Base-by-base conservation (phyloP, 2,113 vertebrate species). In the Etheostoma cragini region DNA sequence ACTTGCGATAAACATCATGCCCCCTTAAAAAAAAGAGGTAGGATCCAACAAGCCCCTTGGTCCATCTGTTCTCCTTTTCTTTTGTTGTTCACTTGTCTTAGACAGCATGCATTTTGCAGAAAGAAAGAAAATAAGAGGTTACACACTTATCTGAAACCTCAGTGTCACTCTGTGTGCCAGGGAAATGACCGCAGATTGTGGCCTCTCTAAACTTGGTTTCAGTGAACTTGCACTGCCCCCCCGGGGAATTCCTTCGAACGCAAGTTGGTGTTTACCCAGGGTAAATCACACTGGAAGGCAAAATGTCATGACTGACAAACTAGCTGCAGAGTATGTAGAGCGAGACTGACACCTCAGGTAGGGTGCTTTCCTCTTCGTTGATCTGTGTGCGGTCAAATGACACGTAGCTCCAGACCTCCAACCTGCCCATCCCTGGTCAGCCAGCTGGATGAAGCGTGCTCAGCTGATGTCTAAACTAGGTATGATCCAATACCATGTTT, bases 51-150 rank as follows among this genome's bases (percentile, higher is more conserved):
- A 21, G 47, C 42, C 15, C 4, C 42, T 17, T 57, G 35, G 68
- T 53, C 61, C 42, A 74, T 84, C 69, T 73, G 71, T 71, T 85
- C 3, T 1, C 1, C 38, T 49, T 54, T 62, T 56, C 10, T 60
- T 54, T 75, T 76, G 38, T 64, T 72, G 17, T 89, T 83, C 46
- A 74, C 54, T 81, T 22, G 35, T 68, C 24, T 56, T 71, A 14
- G 35, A 66, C 70, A 79, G 67, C 46, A 49, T 26, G 0, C 14
- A 63, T 65, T 80, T 67, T 79, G 47, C 54, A 38, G 60, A 72
- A 16, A 64, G 50, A 82, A 77, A 77, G 45, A 81, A 89, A 88
- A 80, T 14, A 64, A 76, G 67, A 78, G 76, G 72, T 85, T 90
- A 56, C 63, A 73, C 47, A 26, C 71, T 68, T 24, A 70, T 81